phyloP scores from a whole-genome alignment of 2,113 vertebrate species.

The Etheostoma spectabile region DNA sequence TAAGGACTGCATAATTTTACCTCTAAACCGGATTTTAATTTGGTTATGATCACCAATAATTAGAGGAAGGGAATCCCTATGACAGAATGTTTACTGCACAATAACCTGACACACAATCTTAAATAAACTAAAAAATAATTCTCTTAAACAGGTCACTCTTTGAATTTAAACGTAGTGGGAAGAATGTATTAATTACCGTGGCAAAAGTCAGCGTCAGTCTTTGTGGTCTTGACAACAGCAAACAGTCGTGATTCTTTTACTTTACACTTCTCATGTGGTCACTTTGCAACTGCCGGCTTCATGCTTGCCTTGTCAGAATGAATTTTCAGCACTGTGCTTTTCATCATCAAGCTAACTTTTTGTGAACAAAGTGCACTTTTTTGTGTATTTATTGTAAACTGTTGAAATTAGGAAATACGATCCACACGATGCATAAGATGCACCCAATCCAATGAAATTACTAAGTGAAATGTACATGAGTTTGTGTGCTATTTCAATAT shows the following conservation, averaged over 20 bases:
- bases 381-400: conserved; percentile 22
- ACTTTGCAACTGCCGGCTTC: conserved; percentile 59
- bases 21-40: conserved; percentile 26
- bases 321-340: conserved; percentile 58
- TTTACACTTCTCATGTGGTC: conserved; percentile 49
- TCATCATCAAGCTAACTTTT: conserved; percentile 70
- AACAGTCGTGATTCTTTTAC: conserved; percentile 42
- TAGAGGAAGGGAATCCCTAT: conserved; percentile 53
- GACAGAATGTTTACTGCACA: conserved; percentile 7
- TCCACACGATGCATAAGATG: background rate
- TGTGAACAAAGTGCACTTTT: conserved; percentile 73
- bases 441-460: background rate
- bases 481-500: background rate
- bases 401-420: background rate
- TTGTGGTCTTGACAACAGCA: conserved; percentile 35
- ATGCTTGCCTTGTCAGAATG: conserved; percentile 62
- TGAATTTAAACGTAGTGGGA: conserved; percentile 22
- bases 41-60: conserved; percentile 22
- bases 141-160: background rate
- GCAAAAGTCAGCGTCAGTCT: conserved; percentile 4
- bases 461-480: background rate
- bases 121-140: conserved; percentile 5
- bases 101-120: background rate
- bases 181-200: background rate
- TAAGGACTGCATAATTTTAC: conserved; percentile 8